A percentile compares a stretch with the other conserved stretches of the same genome.
phyloP scores from a whole-genome alignment of 1,140 invertebrate genomes.

The Drosophila simulans region DNA sequence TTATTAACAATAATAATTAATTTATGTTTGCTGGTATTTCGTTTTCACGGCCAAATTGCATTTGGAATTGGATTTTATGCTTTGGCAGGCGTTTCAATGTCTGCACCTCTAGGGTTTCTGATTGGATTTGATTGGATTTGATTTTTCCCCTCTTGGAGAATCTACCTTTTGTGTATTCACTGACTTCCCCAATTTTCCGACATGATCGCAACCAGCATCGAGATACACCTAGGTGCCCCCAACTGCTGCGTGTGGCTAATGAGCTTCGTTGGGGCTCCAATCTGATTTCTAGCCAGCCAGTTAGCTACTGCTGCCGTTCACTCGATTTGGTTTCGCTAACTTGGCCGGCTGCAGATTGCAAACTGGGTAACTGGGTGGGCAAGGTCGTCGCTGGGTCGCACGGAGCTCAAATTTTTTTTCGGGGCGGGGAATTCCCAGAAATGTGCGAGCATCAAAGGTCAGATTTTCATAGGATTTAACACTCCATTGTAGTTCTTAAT shows the following conservation, averaged over 20 bases:
- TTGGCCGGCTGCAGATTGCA: constrained; percentile 23
- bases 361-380: constrained; percentile 23
- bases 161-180: neutral
- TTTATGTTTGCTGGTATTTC: constrained; percentile 77
- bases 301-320: constrained; percentile 22
- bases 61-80: constrained; percentile 45
- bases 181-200: constrained; percentile 17
- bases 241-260: constrained; percentile 70
- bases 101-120: constrained; percentile 1
- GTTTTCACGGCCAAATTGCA: constrained; percentile 80
- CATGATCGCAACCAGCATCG: neutral
- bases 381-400: constrained; percentile 17
- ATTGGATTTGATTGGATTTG: neutral
- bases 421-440: constrained; percentile 19
- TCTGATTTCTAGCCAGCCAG: constrained; percentile 18
- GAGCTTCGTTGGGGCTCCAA: constrained; percentile 17
- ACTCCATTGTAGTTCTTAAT: neutral
- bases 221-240: constrained; percentile 8
- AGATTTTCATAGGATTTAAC: neutral
- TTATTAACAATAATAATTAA: constrained; percentile 73
- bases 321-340: constrained; percentile 18
- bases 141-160: neutral
- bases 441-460: neutral
- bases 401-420: constrained; percentile 2
- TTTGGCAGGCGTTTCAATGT: constrained; percentile 26